A percentile compares a stretch with the other conserved stretches of the same genome.
These are phyloP conservation scores for Baryphthengus martii DNA, from an alignment of 2,113 vertebrate species.

Conservation along the genomic window DNA sequence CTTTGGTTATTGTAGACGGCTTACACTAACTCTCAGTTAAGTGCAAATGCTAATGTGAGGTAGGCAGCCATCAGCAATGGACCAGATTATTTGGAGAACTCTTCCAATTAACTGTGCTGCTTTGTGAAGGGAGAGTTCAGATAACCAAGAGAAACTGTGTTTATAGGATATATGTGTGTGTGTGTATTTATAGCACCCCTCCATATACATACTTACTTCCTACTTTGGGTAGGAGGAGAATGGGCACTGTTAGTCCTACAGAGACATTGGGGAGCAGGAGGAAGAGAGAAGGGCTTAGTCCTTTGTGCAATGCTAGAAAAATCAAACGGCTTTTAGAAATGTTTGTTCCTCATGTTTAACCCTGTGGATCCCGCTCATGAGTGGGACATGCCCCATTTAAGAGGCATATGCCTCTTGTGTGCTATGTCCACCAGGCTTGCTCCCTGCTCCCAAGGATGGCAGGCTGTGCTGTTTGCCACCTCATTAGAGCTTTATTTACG, in stretches of 20 bases:
- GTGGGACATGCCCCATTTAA: neutral
- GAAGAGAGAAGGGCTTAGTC: neutral
- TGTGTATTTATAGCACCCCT: slow-evolving; percentile 3
- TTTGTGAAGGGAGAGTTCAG: neutral
- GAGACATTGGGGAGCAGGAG: neutral
- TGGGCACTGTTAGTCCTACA: neutral
- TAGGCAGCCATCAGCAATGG: neutral
- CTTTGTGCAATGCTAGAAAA: neutral
- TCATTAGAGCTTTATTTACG: neutral
- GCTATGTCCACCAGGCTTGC: neutral
- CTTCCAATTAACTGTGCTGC: neutral
- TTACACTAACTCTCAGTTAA: neutral
- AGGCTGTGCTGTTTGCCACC: neutral
- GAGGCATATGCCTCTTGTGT: neutral
- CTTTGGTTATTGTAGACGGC: neutral
- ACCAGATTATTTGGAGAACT: neutral
- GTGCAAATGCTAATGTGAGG: neutral
- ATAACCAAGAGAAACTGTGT: neutral
- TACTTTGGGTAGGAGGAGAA: neutral
- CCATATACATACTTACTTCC: neutral
- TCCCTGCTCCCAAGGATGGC: neutral
- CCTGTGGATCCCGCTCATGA: neutral
- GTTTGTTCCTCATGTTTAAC: neutral
- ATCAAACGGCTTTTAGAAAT: neutral
- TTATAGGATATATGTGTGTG: neutral